Evolutionary conservation across 2,888 invertebrate species (phyloP), one percentile per base, ranked within the genome.

Genomic region (Drosophila falleni): DNA sequence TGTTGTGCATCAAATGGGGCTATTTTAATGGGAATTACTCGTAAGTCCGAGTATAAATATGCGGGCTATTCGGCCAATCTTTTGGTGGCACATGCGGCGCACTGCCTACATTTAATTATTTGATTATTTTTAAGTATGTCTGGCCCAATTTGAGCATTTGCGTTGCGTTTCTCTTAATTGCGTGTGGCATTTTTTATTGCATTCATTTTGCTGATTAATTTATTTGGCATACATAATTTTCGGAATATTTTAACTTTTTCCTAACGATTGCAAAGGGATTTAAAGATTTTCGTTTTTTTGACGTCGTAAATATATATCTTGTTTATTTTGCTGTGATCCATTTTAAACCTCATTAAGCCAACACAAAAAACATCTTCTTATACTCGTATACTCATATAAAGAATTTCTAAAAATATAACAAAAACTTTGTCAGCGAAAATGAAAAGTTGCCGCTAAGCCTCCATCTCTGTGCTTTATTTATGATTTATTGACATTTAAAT

Each of bases 401-500:
- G 33, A 64, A 71, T 68, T 58, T 60, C 55, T 58, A 63, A 66
- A 61, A 71, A 78, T 71, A 64, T 8, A 10, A 13, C 23, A 44
- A 39, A 23, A 56, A 44, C 51, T 61, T 61, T 63, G 67, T 67
- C 68, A 37, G 60, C 54, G 33, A 59, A 71, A 54, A 41, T 42
- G 47, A 78, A 76, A 78, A 64, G 13, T 35, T 35, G 60, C 78
- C 61, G 23, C 42, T 37, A 29, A 49, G 39, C 23, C 37, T 33
- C 35, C 42, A 29, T 26, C 23, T 37, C 26, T 31, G 13, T 15
- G 13, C 49, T 44, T 49, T 33, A 33, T 46, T 80, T 87, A 80
- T 86, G 86, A 89, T 89, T 86, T 87, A 89, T 87, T 87, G 78
- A 71, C 75, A 78, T 86, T 89, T 82, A 86, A 87, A 80, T 79